A percentile compares a stretch with the other conserved stretches of the same genome.
Conservation (phyloP, 2,797 vertebrate genomes). For the Florisuga fusca region DNA sequence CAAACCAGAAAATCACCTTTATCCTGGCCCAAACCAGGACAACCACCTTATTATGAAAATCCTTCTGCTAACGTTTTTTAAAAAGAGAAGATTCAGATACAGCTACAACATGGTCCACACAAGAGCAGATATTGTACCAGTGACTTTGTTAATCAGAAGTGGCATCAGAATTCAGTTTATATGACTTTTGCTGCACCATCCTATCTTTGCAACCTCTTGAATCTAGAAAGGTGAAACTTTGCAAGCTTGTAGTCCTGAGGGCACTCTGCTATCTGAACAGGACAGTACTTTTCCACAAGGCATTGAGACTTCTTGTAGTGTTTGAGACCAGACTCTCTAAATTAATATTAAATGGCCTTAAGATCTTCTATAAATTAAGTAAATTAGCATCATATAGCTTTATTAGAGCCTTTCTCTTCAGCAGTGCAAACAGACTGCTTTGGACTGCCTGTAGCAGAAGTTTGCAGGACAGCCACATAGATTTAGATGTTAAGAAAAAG, state of each 20-base stretch:
- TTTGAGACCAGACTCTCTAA: not conserved
- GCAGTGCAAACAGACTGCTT: not conserved
- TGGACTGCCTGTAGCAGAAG: fast-evolving
- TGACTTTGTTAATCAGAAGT: not conserved
- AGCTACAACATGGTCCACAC: not conserved
- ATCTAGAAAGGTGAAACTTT: not conserved
- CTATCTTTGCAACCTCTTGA: not conserved
- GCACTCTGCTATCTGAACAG: not conserved
- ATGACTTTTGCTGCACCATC: not conserved
- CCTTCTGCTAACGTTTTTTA: not conserved
- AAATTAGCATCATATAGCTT: not conserved
- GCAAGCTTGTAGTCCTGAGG: not conserved
- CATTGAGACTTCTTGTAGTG: not conserved
- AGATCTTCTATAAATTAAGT: not conserved
- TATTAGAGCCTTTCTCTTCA: not conserved
- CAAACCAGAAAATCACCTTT: no score
- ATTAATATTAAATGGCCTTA: not conserved
- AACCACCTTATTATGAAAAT: not conserved
- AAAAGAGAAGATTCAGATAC: not conserved
- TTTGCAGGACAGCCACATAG: not conserved
- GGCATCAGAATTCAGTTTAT: not conserved
- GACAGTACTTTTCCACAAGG: not conserved
- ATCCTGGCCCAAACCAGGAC: no score
- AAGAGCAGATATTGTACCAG: not conserved
- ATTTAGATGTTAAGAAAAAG: no score